Base-by-base conservation (phyloP, 2,113 vertebrate species). In the Accipiter cooperii region DNA sequence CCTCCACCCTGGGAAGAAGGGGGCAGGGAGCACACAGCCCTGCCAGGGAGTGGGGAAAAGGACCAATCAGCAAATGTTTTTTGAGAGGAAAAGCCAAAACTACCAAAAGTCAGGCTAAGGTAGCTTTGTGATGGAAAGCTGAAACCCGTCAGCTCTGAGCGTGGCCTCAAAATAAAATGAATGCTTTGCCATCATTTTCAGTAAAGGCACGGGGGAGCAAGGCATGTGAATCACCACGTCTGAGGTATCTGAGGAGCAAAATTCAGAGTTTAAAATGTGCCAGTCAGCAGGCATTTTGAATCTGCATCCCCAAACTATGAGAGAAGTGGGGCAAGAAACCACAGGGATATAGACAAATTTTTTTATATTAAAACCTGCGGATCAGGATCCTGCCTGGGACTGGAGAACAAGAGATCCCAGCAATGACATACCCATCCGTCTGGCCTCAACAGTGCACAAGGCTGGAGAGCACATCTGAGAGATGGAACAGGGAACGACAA, bases 401-500 rank as follows among this genome's bases (percentile, higher is more conserved):
- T 65, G 70, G 28, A 75, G 87, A 85, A 87, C 7, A 73, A 91
- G 77, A 16, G 73, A 85, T 85, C 47, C 40, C 66, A 89, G 77
- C 84, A 90, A 76, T 10, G 42, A 60, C 36, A 61, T 12, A 49
- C 7, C 54, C 90, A 58, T 61, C 78, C 76, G 18, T 22, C 51
- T 52, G 65, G 31, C 36, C 52, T 65, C 66, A 51, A 8, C 0
- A 2, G 52, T 57, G 68, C 1, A 1, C 70, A 34, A 60, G 78
- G 69, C 70, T 79, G 70, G 26, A 47, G 61, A 93, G 46, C 66
- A 61, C 47, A 40, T 44, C 82, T 73, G 65, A 68, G 90, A 93
- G 75, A 76, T 0, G 2, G 70, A 91, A 73, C 25, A 3, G 3
- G 36, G 55, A 71, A 66, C 2, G 0, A 36, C 38, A 60, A 0